Conservation (phyloP, 2,797 vertebrate species). For the Sebastes melanostomus region DNA sequence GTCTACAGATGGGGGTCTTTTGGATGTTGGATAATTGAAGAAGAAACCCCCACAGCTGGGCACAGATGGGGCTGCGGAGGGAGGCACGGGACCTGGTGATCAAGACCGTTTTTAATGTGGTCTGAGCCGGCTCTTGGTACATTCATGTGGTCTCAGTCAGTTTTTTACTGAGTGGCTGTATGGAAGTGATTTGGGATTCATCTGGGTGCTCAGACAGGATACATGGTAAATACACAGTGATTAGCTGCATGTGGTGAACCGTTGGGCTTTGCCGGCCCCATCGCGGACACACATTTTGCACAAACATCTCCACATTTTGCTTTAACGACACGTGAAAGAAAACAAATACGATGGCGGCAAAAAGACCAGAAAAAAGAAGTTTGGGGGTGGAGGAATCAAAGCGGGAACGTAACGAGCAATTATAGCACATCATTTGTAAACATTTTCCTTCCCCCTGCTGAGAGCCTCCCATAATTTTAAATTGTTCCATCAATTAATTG, state of each 20-base stretch:
- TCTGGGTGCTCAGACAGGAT: constrained; percentile 78
- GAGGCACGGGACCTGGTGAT: constrained; percentile 62
- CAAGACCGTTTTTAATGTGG: constrained; percentile 70
- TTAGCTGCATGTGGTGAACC: constrained; percentile 72
- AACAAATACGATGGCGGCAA: constrained; percentile 33
- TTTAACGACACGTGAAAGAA: constrained; percentile 61
- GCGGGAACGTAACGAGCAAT: constrained; percentile 40
- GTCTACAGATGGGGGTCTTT: constrained; percentile 48
- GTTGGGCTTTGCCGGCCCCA: constrained; percentile 47
- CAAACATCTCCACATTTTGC: constrained; percentile 61
- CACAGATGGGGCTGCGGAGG: constrained; percentile 51
- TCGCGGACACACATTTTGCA: constrained; percentile 41
- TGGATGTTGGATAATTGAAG: constrained; percentile 48
- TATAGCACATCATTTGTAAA: constrained; percentile 69
- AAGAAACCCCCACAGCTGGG: constrained; percentile 53
- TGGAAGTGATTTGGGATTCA: constrained; percentile 79
- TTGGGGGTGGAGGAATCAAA: background rate
- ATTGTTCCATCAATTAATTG: constrained; percentile 77
- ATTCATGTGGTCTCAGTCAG: constrained; percentile 70
- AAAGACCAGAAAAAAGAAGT: background rate
- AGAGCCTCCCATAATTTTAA: constrained; percentile 67
- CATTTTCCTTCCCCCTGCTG: constrained; percentile 63
- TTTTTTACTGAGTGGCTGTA: constrained; percentile 60
- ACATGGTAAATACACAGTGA: constrained; percentile 72
- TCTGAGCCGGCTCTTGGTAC: constrained; percentile 32